Percentiles rank a stretch among this genome's conserved stretches.
Conservation (phyloP, 2,797 vertebrate genomes). For the Acanthurus tractus region DNA sequence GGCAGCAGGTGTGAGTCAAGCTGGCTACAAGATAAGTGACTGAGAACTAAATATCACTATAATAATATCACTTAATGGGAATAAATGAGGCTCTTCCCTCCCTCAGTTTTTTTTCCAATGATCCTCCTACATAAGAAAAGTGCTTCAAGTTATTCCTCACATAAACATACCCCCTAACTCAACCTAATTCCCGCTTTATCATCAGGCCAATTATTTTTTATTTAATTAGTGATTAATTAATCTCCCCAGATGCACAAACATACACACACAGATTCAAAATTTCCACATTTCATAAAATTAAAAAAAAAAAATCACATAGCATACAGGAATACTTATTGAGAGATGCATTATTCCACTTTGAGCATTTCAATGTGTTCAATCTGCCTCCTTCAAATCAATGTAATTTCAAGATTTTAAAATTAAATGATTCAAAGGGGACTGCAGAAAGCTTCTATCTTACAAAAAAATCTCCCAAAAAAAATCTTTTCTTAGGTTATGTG, state of each 20-base stretch:
- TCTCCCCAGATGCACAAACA: slow-evolving; percentile 72
- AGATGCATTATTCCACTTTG: slow-evolving; percentile 13
- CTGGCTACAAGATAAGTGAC: slow-evolving; percentile 25
- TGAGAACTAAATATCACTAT: slow-evolving; percentile 18
- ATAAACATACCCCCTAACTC: slow-evolving; percentile 25
- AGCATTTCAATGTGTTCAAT: slow-evolving; percentile 67
- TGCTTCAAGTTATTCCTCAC: slow-evolving; percentile 17
- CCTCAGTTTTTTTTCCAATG: slow-evolving; percentile 26
- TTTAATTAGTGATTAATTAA: slow-evolving; percentile 75
- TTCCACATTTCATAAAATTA: slow-evolving; percentile 37
- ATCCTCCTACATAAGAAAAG: slow-evolving; percentile 8
- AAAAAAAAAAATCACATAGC: background rate
- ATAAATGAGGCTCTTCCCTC: slow-evolving; percentile 52
- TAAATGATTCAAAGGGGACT: background rate
- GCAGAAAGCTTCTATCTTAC: background rate
- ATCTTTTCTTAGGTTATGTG: background rate
- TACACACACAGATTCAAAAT: slow-evolving; percentile 64
- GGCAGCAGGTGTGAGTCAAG: slow-evolving; percentile 36
- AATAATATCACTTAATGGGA: slow-evolving; percentile 45
- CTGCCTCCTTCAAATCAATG: slow-evolving; percentile 62
- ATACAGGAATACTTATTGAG: slow-evolving; percentile 65
- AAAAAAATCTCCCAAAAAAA: background rate
- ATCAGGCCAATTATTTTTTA: slow-evolving; percentile 75
- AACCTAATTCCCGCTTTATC: slow-evolving; percentile 9
- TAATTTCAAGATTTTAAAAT: slow-evolving; percentile 4